phyloP scores from a whole-genome alignment of 2,888 invertebrate genomes.

The Pseudococcus viburni region DNA sequence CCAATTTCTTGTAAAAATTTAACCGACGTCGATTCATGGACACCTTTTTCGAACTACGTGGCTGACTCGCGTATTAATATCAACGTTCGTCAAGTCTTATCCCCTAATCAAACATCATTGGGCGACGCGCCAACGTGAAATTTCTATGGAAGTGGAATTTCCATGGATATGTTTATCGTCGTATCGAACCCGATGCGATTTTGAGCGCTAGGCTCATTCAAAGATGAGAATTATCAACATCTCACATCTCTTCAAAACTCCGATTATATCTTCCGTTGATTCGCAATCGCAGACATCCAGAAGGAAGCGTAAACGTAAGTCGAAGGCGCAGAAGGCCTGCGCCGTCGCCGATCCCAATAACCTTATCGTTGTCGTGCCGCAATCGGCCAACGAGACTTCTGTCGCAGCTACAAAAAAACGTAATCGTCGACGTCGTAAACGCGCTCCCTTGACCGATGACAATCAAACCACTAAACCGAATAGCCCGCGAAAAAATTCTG shows the following conservation, averaged over 20 bases:
- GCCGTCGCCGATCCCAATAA: neutral
- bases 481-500: neutral
- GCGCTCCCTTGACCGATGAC: neutral
- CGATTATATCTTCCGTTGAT: constrained; percentile 45
- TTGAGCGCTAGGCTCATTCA: constrained; percentile 23
- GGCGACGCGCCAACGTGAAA: neutral
- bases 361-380: neutral
- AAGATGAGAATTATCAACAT: constrained; percentile 61
- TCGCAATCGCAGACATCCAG: constrained; percentile 53
- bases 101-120: neutral
- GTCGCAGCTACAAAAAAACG: neutral
- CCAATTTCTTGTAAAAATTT: constrained; percentile 66
- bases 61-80: constrained; percentile 88
- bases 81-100: constrained; percentile 89
- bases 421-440: constrained; percentile 26
- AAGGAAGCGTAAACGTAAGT: constrained; percentile 31
- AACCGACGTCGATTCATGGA: constrained; percentile 73
- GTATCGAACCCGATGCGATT: neutral
- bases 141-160: neutral
- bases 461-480: neutral
- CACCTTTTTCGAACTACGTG: constrained; percentile 77
- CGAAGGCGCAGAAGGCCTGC: constrained; percentile 40
- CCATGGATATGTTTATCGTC: neutral
- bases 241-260: constrained; percentile 64
- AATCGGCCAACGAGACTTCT: neutral